Percentiles rank a stretch among this genome's conserved stretches.
These are phyloP conservation scores for Acanthisitta chloris DNA, from an alignment of 2,113 vertebrate genomes.

Conservation along the genomic window DNA sequence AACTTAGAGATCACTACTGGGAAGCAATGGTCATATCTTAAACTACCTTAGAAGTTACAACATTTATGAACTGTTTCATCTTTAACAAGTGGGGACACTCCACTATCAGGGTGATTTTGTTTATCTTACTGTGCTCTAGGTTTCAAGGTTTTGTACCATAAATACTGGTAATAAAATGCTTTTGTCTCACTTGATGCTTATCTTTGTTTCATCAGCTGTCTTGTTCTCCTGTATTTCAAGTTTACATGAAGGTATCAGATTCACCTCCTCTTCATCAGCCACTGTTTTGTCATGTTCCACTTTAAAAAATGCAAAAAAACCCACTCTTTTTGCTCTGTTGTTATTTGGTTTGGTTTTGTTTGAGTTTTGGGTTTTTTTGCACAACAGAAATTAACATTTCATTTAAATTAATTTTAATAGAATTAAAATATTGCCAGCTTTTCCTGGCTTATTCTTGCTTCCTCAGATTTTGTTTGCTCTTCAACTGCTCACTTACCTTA, in stretches of 20 bases:
- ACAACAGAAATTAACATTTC: not conserved
- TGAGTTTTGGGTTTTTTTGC: not conserved
- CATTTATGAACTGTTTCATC: not conserved
- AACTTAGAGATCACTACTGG: not conserved
- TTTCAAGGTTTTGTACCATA: not conserved
- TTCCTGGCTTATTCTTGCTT: not conserved
- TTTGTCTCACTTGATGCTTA: not conserved
- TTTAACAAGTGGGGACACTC: not conserved
- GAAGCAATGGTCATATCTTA: not conserved
- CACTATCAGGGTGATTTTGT: not conserved
- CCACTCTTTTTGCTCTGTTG: not conserved
- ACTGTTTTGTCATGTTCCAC: not conserved
- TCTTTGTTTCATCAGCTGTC: not conserved
- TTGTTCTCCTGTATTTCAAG: not conserved
- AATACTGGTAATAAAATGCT: not conserved
- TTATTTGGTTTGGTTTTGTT: not conserved
- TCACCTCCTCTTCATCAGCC: not conserved
- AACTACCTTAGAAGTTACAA: not conserved
- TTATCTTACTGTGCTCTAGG: accelerated
- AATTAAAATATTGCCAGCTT: not conserved
- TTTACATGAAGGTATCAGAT: not conserved
- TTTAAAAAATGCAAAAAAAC: not conserved
- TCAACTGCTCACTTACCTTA: not conserved
- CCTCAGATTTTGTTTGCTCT: not conserved
- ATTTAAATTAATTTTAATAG: not conserved